Percentiles rank a stretch among this genome's conserved stretches.
Conservation (phyloP, 2,113 vertebrate species). For the Perca fluviatilis region DNA sequence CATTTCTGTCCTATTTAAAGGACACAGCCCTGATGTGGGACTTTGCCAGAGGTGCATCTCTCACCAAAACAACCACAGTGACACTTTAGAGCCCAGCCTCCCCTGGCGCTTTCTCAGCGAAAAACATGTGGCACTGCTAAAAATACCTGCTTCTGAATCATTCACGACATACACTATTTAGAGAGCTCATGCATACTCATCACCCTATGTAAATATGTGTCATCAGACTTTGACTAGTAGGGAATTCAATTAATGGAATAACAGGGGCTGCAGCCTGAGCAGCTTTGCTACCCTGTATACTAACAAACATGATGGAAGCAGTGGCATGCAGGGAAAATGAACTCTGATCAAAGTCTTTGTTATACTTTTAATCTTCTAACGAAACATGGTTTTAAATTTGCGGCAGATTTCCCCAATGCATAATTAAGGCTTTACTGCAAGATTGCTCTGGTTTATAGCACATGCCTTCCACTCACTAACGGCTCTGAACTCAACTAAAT, state of each 20-base stretch:
- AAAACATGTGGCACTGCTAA: constrained; percentile 58
- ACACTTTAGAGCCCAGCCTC: constrained; percentile 13
- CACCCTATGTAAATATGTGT: constrained; percentile 50
- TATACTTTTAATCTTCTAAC: constrained; percentile 5
- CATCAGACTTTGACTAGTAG: constrained; percentile 12
- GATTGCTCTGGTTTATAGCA: neutral
- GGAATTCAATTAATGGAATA: constrained; percentile 27
- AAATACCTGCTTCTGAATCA: constrained; percentile 68
- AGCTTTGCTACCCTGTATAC: neutral
- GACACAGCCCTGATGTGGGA: constrained; percentile 29
- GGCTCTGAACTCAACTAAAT: neutral
- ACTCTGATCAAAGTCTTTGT: constrained; percentile 29
- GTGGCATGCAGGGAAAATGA: neutral
- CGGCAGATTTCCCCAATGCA: constrained; percentile 7
- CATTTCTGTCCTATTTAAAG: constrained; percentile 42
- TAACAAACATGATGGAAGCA: constrained; percentile 12
- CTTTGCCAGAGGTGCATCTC: constrained; percentile 44
- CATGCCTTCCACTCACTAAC: neutral
- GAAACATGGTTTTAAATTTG: constrained; percentile 15
- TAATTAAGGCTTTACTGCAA: constrained; percentile 24
- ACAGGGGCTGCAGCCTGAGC: neutral
- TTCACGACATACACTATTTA: constrained; percentile 60
- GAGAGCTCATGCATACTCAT: constrained; percentile 64
- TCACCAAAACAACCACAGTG: constrained; percentile 54
- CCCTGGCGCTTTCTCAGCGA: neutral